phyloP scores from a whole-genome alignment of 2,797 vertebrate species.

The Vespertilio murinus region DNA sequence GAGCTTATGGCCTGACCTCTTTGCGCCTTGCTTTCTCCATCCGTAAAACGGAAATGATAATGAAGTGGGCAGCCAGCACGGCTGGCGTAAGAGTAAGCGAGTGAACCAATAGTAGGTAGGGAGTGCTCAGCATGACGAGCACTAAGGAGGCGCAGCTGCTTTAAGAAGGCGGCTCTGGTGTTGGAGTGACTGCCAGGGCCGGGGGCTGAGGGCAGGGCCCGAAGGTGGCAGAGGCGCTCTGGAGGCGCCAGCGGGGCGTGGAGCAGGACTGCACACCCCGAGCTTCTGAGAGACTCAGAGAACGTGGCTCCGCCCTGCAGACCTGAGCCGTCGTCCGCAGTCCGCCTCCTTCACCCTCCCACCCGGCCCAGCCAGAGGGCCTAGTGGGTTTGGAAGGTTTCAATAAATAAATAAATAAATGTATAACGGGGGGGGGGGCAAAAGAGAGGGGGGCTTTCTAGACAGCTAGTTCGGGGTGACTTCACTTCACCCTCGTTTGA shows the following conservation, averaged over 20 bases:
- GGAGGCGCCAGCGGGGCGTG: neutral
- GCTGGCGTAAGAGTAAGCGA: neutral
- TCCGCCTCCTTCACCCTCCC: neutral
- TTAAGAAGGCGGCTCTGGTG: neutral
- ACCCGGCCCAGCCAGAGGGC: neutral
- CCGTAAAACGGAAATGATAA: neutral
- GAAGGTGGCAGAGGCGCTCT: neutral
- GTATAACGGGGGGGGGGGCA: rapidly evolving
- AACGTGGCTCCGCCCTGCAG: neutral
- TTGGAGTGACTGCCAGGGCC: no score
- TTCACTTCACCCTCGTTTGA: neutral
- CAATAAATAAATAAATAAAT: neutral
- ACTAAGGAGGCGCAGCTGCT: neutral
- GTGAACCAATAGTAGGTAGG: neutral
- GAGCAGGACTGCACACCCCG: neutral
- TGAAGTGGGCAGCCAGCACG: neutral
- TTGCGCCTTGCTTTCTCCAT: conserved; percentile 20
- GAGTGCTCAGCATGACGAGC: neutral
- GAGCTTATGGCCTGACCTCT: neutral
- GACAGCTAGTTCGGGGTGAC: neutral
- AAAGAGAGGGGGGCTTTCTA: neutral
- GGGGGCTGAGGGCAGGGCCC: no score
- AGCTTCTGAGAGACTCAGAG: neutral
- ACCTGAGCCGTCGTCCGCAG: neutral
- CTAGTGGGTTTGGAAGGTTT: neutral